A percentile compares a stretch with the other conserved stretches of the same genome.
Evolutionary conservation across 1,140 invertebrate species (phyloP).

Genomic region (Laupala kohalensis): DNA sequence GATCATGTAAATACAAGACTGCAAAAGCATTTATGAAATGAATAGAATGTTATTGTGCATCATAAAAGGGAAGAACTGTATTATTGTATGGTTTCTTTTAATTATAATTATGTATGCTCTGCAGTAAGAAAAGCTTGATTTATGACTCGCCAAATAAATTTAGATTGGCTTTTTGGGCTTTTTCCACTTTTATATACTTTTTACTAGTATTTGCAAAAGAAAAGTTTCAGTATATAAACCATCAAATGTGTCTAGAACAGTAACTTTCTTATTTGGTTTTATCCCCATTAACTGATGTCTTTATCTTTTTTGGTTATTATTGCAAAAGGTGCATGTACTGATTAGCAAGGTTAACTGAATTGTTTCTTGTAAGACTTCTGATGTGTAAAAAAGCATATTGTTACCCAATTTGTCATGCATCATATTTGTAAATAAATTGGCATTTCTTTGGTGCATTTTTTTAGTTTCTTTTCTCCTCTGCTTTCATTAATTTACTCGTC

Average conservation of each 20-base stretch:
- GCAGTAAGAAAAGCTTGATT: neutral
- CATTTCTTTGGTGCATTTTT: neutral
- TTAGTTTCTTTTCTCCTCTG: too few species aligned
- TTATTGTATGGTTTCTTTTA: neutral
- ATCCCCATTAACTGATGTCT: too few species aligned
- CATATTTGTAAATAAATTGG: neutral
- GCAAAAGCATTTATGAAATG: neutral
- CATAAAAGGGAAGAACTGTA: neutral
- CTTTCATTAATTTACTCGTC: too few species aligned
- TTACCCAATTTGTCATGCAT: neutral
- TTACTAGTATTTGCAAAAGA: neutral
- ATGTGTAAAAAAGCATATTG: neutral
- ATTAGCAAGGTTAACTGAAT: neutral
- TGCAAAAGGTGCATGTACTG: neutral
- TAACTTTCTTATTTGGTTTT: neutral
- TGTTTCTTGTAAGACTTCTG: neutral
- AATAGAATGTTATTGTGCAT: neutral
- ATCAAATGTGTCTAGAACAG: too few species aligned
- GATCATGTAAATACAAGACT: neutral
- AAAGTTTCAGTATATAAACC: neutral
- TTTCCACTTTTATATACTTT: neutral
- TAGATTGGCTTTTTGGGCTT: neutral
- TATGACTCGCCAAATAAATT: neutral
- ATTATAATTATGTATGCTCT: neutral
- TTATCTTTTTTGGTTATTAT: neutral